These are phyloP conservation scores for Drosophila merina DNA, from an alignment of 2,888 invertebrate genomes.

Conservation along the genomic window DNA sequence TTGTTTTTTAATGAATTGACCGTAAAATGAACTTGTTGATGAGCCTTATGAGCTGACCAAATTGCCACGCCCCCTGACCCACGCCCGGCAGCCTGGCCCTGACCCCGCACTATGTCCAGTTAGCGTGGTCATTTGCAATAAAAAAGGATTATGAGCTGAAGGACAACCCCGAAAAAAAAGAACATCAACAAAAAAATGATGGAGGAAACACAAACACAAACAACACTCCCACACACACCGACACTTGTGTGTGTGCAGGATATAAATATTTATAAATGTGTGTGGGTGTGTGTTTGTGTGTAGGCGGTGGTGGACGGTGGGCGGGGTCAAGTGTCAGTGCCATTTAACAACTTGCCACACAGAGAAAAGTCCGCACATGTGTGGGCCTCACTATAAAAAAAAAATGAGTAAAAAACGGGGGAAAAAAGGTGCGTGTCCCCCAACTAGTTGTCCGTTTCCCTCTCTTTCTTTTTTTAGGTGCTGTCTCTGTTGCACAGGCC, in stretches of 20 bases:
- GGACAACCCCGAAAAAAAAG: constrained; percentile 61
- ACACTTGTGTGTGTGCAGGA: constrained; percentile 26
- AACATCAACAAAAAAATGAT: constrained; percentile 16
- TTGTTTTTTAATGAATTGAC: constrained; percentile 74
- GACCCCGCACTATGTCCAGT: constrained; percentile 49
- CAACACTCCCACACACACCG: constrained; percentile 9
- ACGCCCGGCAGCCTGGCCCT: not conserved
- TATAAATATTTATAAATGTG: constrained; percentile 73
- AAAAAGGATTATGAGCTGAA: constrained; percentile 78
- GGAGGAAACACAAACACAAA: constrained; percentile 19
- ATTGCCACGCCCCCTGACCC: constrained; percentile 20
- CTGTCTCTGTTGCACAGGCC: constrained; percentile 8
- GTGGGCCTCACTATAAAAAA: constrained; percentile 42
- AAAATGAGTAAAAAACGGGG: not conserved
- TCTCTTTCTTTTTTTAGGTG: not conserved
- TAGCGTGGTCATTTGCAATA: constrained; percentile 78
- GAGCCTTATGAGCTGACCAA: constrained; percentile 72
- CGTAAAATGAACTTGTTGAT: constrained; percentile 79
- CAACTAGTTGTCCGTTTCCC: constrained; percentile 10
- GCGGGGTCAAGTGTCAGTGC: constrained; percentile 69
- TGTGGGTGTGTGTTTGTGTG: not conserved
- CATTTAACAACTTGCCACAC: constrained; percentile 62
- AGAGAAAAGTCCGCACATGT: constrained; percentile 21
- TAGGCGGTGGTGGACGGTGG: not conserved
- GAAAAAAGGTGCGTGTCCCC: constrained; percentile 52